These are phyloP conservation scores for Apodemia duryi DNA, from an alignment of 2,888 invertebrate species.

Conservation along the genomic window DNA sequence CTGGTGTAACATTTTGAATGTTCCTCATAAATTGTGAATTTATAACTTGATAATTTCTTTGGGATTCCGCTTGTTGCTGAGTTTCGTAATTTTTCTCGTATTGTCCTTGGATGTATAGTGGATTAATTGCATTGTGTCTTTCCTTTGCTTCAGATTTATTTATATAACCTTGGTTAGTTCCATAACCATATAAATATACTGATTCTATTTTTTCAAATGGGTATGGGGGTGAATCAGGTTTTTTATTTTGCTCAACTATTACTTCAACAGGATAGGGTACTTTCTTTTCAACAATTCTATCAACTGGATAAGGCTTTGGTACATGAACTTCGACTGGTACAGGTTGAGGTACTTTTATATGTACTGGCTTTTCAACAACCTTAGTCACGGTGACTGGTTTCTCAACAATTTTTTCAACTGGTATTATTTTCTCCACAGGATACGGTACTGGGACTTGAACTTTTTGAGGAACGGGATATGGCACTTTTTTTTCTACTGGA, in stretches of 20 bases:
- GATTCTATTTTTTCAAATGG: conserved; percentile 36
- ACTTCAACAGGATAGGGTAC: conserved; percentile 79
- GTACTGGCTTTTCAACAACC: conserved; percentile 61
- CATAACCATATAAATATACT: conserved; percentile 34
- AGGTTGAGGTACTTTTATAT: conserved; percentile 62
- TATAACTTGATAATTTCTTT: conserved; percentile 33
- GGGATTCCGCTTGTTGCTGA: conserved; percentile 35
- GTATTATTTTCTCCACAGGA: conserved; percentile 71
- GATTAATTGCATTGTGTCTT: conserved; percentile 31
- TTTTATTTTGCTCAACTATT: conserved; percentile 68
- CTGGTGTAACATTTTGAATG: conserved; percentile 30
- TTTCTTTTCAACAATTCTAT: conserved; percentile 73
- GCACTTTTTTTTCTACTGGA: conserved; percentile 71
- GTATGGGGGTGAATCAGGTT: conserved; percentile 48
- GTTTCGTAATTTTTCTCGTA: conserved; percentile 23
- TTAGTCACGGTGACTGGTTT: conserved; percentile 75
- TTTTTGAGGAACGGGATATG: conserved; percentile 66
- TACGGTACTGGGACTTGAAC: conserved; percentile 48
- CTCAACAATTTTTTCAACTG: conserved; percentile 75
- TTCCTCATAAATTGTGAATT: conserved; percentile 29
- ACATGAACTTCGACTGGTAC: conserved; percentile 57
- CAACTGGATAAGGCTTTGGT: conserved; percentile 70
- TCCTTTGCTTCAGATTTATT: conserved; percentile 36
- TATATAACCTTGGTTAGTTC: conserved; percentile 28
- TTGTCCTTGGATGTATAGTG: conserved; percentile 30